These are phyloP conservation scores for Cyanoderma ruficeps DNA, from an alignment of 2,113 vertebrate genomes.

Conservation along the genomic window DNA sequence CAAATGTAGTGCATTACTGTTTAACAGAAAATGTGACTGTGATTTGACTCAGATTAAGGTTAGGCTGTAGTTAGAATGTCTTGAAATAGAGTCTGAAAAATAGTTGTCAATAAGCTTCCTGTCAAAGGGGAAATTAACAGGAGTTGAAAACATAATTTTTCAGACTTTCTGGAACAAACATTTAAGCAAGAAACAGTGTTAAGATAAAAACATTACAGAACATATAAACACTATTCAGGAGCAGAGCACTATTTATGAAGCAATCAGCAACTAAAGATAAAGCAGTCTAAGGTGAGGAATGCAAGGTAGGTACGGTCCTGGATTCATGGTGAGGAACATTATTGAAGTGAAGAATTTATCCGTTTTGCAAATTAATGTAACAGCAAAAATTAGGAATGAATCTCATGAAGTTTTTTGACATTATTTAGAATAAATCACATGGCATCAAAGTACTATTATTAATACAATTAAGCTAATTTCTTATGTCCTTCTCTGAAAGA, in stretches of 20 bases:
- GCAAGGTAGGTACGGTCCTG: background rate
- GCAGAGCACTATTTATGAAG: background rate
- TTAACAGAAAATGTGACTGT: background rate
- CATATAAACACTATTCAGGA: background rate
- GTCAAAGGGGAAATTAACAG: background rate
- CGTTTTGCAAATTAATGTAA: background rate
- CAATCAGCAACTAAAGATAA: background rate
- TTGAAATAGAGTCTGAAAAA: background rate
- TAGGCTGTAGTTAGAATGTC: background rate
- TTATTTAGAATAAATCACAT: background rate
- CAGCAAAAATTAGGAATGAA: background rate
- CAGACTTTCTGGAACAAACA: background rate
- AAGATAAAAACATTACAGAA: background rate
- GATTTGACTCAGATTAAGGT: slow-evolving; percentile 7
- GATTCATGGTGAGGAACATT: background rate
- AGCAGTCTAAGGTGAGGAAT: background rate
- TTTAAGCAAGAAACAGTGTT: background rate
- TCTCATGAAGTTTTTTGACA: background rate
- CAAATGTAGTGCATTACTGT: background rate
- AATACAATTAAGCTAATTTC: background rate
- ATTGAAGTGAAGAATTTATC: background rate
- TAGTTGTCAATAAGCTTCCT: background rate
- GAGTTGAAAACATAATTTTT: background rate
- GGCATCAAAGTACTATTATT: background rate
- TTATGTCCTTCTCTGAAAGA: background rate